Conservation (phyloP, 2,797 vertebrate genomes). For the Myotis planiceps region DNA sequence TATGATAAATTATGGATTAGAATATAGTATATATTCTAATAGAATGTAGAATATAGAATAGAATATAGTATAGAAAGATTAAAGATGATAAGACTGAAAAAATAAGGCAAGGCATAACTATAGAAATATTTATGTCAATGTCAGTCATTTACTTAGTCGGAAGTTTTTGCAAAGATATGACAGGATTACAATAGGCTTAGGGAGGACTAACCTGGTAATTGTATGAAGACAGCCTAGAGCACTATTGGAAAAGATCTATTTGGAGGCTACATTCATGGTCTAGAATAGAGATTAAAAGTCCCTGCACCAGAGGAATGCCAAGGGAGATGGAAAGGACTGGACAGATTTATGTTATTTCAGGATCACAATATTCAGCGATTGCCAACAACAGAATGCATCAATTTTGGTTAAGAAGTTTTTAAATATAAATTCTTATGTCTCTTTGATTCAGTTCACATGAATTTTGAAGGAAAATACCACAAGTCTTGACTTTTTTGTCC, state of each 20-base stretch:
- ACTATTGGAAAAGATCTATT: background rate
- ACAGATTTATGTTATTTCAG: constrained; percentile 3
- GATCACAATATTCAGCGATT: background rate
- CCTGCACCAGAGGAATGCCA: background rate
- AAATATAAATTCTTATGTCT: constrained; percentile 79
- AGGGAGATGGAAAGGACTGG: background rate
- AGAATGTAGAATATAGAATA: too few species aligned
- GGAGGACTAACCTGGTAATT: background rate
- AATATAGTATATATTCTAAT: background rate
- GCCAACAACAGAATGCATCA: background rate
- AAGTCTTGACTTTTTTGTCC: constrained; percentile 82
- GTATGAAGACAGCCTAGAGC: background rate
- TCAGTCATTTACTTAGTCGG: background rate
- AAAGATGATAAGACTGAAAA: background rate
- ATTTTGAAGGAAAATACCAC: constrained; percentile 81
- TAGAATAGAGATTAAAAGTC: background rate
- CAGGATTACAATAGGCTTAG: background rate
- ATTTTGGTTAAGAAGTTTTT: constrained; percentile 72
- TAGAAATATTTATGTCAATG: background rate
- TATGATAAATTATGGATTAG: background rate
- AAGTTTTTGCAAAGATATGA: background rate
- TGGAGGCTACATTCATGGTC: background rate
- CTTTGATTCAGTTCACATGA: constrained; percentile 82
- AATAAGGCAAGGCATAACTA: background rate
- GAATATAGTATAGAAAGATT: background rate